Evolutionary conservation across 2,888 invertebrate species (phyloP).

Genomic region (Agrilus mali): DNA sequence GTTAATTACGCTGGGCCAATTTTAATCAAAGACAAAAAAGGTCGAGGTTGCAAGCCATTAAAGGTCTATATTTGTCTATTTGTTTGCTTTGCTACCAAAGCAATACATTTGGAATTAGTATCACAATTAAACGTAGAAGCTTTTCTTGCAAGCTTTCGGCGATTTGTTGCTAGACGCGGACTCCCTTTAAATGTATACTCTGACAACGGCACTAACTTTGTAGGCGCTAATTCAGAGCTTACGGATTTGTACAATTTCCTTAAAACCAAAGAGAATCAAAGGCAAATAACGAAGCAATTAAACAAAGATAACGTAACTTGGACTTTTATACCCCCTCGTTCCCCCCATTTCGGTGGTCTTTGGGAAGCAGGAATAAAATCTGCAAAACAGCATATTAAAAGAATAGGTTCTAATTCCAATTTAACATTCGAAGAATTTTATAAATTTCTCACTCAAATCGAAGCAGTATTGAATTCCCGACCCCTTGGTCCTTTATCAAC

Average conservation of each 20-base stretch:
- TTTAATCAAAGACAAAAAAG: conserved; percentile 4
- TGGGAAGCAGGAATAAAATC: not conserved
- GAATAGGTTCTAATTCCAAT: too few relatives aligned
- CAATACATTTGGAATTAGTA: conserved; percentile 24
- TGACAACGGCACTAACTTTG: conserved; percentile 23
- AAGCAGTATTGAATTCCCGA: too few relatives aligned
- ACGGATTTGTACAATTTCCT: conserved; percentile 9
- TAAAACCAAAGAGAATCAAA: not conserved
- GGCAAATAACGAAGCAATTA: not conserved
- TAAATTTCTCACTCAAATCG: too few relatives aligned
- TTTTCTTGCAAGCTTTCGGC: conserved; percentile 20
- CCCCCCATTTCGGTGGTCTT: conserved; percentile 6
- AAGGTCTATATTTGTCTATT: conserved; percentile 17
- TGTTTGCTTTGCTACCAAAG: conserved; percentile 21
- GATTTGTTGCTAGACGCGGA: conserved; percentile 22
- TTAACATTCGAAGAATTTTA: too few relatives aligned
- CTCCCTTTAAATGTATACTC: conserved; percentile 15
- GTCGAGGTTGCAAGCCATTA: conserved; percentile 3
- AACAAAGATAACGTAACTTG: conserved; percentile 9
- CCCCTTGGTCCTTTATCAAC: too few relatives aligned
- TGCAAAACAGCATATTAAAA: too few relatives aligned
- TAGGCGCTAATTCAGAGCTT: conserved; percentile 19
- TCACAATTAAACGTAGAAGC: conserved; percentile 18
- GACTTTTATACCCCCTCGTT: conserved; percentile 19
- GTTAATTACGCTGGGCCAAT: conserved; percentile 12